Conservation (phyloP, 2,113 vertebrate genomes). For the Monarcha castaneiventris region DNA sequence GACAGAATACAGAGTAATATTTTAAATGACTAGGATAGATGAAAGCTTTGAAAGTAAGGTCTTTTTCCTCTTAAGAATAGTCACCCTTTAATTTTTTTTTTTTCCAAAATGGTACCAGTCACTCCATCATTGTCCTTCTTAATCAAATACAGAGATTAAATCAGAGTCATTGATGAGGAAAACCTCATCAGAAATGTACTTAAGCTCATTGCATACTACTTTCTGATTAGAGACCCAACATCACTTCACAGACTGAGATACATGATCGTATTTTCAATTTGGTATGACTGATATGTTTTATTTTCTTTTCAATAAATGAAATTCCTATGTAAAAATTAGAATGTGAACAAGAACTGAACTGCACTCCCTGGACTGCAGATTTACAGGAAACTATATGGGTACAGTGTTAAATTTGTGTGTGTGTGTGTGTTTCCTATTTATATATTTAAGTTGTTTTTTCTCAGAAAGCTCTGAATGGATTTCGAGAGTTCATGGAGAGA, state of each 20-base stretch:
- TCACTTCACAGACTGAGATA: conserved; percentile 19
- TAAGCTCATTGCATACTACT: conserved; percentile 6
- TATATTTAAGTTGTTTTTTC: background rate
- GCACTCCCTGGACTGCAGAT: background rate
- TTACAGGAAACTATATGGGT: background rate
- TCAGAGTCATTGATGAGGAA: conserved; percentile 20
- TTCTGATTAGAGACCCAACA: conserved; percentile 28
- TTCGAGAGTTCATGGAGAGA: background rate
- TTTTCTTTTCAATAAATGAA: background rate
- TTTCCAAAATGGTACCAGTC: background rate
- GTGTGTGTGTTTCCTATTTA: background rate
- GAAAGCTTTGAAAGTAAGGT: background rate
- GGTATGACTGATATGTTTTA: background rate
- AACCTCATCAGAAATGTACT: conserved; percentile 18
- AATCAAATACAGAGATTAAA: conserved; percentile 47
- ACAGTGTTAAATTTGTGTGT: background rate
- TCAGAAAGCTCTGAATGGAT: background rate
- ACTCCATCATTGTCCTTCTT: conserved; percentile 2
- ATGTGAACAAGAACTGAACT: background rate
- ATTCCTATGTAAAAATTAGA: background rate
- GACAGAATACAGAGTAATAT: background rate
- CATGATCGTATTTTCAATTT: conserved; percentile 23
- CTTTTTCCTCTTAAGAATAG: background rate
- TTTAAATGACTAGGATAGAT: background rate
- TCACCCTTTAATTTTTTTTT: background rate